A percentile compares a stretch with the other conserved stretches of the same genome.
Conservation (phyloP, 2,797 vertebrate species). For the Zenarchopterus dispar region DNA sequence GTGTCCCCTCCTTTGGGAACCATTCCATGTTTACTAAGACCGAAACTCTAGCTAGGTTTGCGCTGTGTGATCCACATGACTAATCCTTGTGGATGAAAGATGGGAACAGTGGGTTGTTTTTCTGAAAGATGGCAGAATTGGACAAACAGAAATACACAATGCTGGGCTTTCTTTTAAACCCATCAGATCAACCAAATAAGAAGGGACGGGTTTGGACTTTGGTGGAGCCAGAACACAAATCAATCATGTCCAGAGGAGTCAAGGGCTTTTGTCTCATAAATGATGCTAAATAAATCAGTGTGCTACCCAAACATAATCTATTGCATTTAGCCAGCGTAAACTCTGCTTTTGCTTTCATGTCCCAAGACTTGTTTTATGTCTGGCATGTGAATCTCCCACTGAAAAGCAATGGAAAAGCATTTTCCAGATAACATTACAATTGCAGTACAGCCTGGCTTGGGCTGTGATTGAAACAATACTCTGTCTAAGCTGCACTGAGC, state of each 20-base stretch:
- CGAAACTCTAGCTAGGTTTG: constrained; percentile 42
- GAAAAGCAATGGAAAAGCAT: constrained; percentile 72
- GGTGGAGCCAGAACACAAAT: background rate
- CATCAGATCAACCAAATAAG: constrained; percentile 56
- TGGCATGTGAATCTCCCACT: constrained; percentile 51
- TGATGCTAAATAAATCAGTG: constrained; percentile 47
- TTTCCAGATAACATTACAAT: constrained; percentile 78
- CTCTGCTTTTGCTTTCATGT: constrained; percentile 41
- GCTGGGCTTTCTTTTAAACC: constrained; percentile 58
- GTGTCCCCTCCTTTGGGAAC: constrained; percentile 26
- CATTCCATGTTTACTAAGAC: constrained; percentile 47
- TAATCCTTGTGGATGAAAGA: constrained; percentile 57
- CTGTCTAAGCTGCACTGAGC: constrained; percentile 74
- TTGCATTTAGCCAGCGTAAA: constrained; percentile 30
- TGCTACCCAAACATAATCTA: constrained; percentile 21
- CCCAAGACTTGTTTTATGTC: constrained; percentile 44
- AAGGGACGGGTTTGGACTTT: constrained; percentile 56
- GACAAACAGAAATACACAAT: constrained; percentile 37
- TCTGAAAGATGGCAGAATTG: constrained; percentile 48
- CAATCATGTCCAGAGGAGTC: background rate
- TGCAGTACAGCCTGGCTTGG: constrained; percentile 64
- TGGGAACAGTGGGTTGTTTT: constrained; percentile 48
- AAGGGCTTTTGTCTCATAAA: constrained; percentile 22
- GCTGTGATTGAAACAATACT: constrained; percentile 80
- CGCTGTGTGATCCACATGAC: constrained; percentile 28